Evolutionary conservation across 2,888 invertebrate species (phyloP).

Genomic region (Pterostichus madidus): DNA sequence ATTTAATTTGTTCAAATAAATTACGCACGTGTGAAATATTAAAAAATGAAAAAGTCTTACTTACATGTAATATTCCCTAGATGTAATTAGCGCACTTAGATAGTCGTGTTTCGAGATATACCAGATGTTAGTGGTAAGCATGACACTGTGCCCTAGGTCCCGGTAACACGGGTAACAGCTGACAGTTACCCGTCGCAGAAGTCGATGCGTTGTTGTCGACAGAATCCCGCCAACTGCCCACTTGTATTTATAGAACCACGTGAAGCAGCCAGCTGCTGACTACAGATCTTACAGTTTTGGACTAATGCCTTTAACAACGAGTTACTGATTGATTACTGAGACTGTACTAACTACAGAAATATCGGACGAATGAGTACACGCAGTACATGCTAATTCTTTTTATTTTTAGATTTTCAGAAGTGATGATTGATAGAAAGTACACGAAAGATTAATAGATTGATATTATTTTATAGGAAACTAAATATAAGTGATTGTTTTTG

Average conservation of each 20-base stretch:
- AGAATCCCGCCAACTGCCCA: slow-evolving; percentile 45
- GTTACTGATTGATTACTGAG: not conserved
- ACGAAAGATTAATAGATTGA: slow-evolving; percentile 3
- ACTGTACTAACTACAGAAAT: not conserved
- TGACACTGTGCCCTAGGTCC: slow-evolving; percentile 6
- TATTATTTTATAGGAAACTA: not conserved
- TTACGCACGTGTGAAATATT: not conserved
- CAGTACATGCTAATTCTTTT: not conserved
- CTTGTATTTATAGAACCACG: slow-evolving; percentile 52
- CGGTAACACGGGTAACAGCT: not conserved
- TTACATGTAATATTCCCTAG: slow-evolving; percentile 22
- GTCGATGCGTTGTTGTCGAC: slow-evolving; percentile 20
- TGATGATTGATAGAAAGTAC: not conserved
- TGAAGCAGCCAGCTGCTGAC: slow-evolving; percentile 26
- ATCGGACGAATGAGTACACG: no score
- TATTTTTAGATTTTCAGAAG: not conserved
- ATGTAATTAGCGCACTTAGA: not conserved
- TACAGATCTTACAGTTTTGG: not conserved
- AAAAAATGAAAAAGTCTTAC: not conserved
- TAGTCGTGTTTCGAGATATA: not conserved
- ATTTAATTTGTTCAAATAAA: no score
- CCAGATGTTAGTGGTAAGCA: slow-evolving; percentile 22
- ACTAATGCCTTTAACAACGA: not conserved
- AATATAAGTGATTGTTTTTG: not conserved
- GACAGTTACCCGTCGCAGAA: not conserved